phyloP scores from a whole-genome alignment of 2,113 vertebrate species.

The Falco punctatus region DNA sequence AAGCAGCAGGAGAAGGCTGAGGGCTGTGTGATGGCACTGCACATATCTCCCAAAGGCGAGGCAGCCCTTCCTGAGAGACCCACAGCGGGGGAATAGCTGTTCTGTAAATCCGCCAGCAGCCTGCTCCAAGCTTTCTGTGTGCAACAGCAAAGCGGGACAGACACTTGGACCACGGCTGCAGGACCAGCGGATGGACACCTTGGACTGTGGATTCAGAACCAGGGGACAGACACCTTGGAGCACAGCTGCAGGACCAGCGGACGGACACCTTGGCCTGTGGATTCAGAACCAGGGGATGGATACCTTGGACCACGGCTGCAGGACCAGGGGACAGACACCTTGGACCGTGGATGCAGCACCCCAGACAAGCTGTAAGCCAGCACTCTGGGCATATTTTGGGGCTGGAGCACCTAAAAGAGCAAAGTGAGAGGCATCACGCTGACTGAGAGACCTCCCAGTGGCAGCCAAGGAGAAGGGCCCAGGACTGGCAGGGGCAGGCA shows the following conservation, averaged over 20 bases:
- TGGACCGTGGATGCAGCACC: background rate
- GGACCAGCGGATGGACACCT: background rate
- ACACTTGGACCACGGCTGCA: background rate
- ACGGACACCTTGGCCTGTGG: background rate
- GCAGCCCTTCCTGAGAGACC: background rate
- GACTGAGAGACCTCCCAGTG: accelerated
- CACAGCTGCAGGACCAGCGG: background rate
- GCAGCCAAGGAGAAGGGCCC: background rate
- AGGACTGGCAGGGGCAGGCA: background rate
- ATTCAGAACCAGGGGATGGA: background rate
- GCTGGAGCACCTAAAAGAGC: background rate
- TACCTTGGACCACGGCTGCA: background rate
- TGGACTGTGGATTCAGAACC: background rate
- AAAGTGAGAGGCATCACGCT: background rate
- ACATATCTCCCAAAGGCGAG: accelerated
- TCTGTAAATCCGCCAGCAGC: accelerated
- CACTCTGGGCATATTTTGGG: background rate
- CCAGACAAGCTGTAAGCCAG: background rate
- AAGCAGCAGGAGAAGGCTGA: background rate
- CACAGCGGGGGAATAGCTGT: background rate
- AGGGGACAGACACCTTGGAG: background rate
- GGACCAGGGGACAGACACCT: background rate
- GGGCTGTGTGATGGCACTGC: background rate
- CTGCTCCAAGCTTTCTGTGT: accelerated
- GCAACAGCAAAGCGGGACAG: background rate